phyloP scores from a whole-genome alignment of 1,140 invertebrate genomes.

The Chrysoperla carnea region DNA sequence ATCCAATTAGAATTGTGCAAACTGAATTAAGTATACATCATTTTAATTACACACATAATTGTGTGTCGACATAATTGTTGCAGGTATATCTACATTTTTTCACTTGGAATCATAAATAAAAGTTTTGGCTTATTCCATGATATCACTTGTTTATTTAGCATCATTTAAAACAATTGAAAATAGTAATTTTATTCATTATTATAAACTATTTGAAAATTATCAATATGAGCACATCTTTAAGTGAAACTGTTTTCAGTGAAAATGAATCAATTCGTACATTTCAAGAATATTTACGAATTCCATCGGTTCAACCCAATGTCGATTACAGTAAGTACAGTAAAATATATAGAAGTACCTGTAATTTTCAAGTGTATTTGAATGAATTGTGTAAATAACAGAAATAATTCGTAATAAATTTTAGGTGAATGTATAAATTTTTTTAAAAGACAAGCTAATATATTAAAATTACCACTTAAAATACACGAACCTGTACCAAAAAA shows the following conservation, averaged over 20 bases:
- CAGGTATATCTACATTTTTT: too few relatives aligned
- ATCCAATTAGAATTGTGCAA: too few relatives aligned
- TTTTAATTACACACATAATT: too few relatives aligned
- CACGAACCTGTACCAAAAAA: conserved; percentile 38
- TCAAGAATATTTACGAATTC: conserved; percentile 59
- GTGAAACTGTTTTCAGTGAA: background rate
- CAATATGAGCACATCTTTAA: background rate
- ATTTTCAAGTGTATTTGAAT: too few relatives aligned
- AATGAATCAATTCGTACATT: conserved; percentile 50
- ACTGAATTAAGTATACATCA: too few relatives aligned
- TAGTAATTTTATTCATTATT: background rate
- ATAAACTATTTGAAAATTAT: background rate
- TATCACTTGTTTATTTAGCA: too few relatives aligned
- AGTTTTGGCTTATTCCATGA: too few relatives aligned
- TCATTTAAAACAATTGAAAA: background rate
- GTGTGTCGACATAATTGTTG: too few relatives aligned
- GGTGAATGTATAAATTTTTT: conserved; percentile 57
- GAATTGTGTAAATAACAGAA: background rate
- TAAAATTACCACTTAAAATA: conserved; percentile 42
- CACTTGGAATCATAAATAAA: too few relatives aligned
- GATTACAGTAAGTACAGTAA: conserved; percentile 51
- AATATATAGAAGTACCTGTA: too few relatives aligned
- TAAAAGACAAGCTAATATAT: conserved; percentile 39
- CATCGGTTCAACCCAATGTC: conserved; percentile 63
- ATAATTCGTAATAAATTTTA: conserved; percentile 20